Base-by-base conservation (phyloP, 1,140 invertebrate species). In the Solenopsis fugax region DNA sequence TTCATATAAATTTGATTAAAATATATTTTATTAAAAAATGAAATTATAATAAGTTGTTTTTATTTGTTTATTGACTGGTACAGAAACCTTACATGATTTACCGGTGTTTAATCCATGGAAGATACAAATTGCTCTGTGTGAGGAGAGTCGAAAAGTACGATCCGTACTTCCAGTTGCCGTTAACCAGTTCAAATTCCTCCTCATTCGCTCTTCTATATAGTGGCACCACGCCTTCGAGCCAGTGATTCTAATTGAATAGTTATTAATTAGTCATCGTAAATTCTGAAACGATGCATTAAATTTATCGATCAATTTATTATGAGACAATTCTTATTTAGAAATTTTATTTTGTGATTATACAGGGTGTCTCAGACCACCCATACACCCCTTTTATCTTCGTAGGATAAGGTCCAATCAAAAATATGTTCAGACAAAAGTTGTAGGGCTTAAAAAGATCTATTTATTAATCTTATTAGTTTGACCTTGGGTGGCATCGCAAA, bases 131-230 rank as follows among this genome's bases (percentile, higher is more conserved):
- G 60, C 97, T 97, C 90, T 98, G 97, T 1, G 97, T 97, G 48
- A 98, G 94, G 65, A 98, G 93, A 4, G 98, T 98, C 37, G 96
- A 97, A 87, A 97, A 98, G 93, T 96, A 98, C 0, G 97, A 96
- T 13, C 98, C 98, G 90, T 97, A 98, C 93, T 98, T 98, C 97
- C 97, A 98, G 56, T 96, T 95, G 16, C 96, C 96, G 2, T 97
- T 96, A 87, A 97, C 97, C 1, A 97, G 88, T 89, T 96, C 95
- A 10, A 98, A 93, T 95, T 98, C 98, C 52, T 97, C 96, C 45
- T 96, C 95, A 13, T 96, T 97, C 4, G 96, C 96, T 58, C 94
- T 85, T 87, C 98, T 96, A 91, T 98, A 98, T 76, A 97, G 94
- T 16, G 98, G 97, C 52, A 98, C 95, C 37, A 98, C 88, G 48